phyloP scores from a whole-genome alignment of 2,113 vertebrate species.

The Pterocles gutturalis region DNA sequence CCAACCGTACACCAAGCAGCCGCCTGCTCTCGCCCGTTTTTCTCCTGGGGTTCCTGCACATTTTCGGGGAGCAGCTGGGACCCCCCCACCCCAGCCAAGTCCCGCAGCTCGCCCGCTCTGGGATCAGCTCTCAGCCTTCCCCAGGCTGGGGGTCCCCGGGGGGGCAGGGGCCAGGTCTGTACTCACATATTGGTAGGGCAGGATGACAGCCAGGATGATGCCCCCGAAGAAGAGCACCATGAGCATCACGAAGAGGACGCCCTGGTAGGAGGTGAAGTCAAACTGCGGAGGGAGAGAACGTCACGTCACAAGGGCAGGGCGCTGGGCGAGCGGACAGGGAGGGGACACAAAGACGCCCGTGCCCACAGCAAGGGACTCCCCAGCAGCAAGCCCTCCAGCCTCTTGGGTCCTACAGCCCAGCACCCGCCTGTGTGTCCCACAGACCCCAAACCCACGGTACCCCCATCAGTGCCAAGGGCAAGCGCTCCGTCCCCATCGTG shows the following conservation, averaged over 20 bases:
- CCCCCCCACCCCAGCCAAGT: too few species aligned
- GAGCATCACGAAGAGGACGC: conserved; percentile 85
- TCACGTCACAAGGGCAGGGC: accelerated
- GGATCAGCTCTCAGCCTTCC: neutral
- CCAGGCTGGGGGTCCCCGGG: too few species aligned
- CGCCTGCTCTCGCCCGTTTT: neutral
- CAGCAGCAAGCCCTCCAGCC: too few species aligned
- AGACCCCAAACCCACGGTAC: accelerated
- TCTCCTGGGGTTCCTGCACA: neutral
- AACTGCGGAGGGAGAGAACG: conserved; percentile 72
- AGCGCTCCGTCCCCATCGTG: accelerated
- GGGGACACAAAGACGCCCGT: neutral
- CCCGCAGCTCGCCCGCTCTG: neutral
- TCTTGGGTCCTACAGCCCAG: neutral
- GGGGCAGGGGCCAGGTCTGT: accelerated
- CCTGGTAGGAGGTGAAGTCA: conserved; percentile 91
- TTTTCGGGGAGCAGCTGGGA: neutral
- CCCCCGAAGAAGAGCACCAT: conserved; percentile 89
- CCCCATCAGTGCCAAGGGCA: accelerated
- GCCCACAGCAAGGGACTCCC: too few species aligned
- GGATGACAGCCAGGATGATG: conserved; percentile 82
- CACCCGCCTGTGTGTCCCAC: neutral
- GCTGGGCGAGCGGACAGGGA: neutral
- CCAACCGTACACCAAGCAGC: neutral
- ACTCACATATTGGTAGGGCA: conserved; percentile 91